Percentiles rank a stretch among this genome's conserved stretches.
These are phyloP conservation scores for Arctia plantaginis DNA, from an alignment of 2,888 invertebrate species.

Conservation along the genomic window DNA sequence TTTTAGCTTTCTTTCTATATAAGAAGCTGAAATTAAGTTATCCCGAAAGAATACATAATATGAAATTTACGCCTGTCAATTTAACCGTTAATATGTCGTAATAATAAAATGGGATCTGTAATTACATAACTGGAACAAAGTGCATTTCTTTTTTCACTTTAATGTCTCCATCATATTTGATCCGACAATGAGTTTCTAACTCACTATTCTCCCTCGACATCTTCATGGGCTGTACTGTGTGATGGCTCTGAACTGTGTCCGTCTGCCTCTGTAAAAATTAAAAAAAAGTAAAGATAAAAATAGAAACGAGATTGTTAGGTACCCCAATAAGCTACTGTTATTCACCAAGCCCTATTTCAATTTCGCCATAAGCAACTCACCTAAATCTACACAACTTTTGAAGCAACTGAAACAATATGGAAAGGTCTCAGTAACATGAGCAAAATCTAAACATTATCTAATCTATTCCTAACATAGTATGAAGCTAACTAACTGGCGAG, in stretches of 20 bases:
- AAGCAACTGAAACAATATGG: conserved; percentile 83
- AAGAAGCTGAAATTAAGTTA: neutral
- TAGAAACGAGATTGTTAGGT: neutral
- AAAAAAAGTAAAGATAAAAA: neutral
- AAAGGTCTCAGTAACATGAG: conserved; percentile 55
- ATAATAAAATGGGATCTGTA: conserved; percentile 17
- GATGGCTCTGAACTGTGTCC: conserved; percentile 74
- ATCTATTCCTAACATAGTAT: neutral
- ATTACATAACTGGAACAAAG: conserved; percentile 56
- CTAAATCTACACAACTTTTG: conserved; percentile 79
- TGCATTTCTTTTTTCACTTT: conserved; percentile 52
- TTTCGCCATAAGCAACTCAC: conserved; percentile 67
- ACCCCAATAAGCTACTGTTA: conserved; percentile 27
- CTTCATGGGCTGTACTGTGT: conserved; percentile 76
- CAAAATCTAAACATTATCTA: neutral
- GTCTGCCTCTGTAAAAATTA: conserved; percentile 73
- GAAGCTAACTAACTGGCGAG: neutral
- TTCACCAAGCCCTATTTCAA: conserved; percentile 51
- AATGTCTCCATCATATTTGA: conserved; percentile 49
- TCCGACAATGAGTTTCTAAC: conserved; percentile 35
- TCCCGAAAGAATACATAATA: neutral
- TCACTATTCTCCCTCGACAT: conserved; percentile 55
- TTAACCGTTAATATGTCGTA: neutral
- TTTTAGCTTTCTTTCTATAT: neutral
- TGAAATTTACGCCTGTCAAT: conserved; percentile 31